A percentile compares a stretch with the other conserved stretches of the same genome.
phyloP scores from a whole-genome alignment of 2,113 vertebrate genomes.

The Tychaedon coryphoeus region DNA sequence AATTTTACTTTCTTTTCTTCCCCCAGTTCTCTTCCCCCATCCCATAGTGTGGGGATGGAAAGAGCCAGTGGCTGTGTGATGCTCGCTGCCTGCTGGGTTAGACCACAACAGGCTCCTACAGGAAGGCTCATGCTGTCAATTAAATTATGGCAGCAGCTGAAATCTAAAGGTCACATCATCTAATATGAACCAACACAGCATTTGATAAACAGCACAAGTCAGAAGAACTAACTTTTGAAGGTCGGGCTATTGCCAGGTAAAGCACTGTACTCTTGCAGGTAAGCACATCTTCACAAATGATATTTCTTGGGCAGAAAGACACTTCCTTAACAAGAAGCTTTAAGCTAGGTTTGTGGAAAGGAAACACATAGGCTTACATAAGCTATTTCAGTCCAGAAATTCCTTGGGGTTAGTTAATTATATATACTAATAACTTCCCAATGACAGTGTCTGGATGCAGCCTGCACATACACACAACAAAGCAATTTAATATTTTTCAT shows the following conservation, averaged over 20 bases:
- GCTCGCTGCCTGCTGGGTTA: neutral
- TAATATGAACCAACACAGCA: neutral
- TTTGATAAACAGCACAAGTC: neutral
- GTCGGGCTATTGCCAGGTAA: neutral
- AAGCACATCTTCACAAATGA: neutral
- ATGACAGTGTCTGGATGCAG: neutral
- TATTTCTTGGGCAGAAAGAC: neutral
- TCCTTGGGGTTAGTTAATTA: conserved; percentile 29
- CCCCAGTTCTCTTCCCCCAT: neutral
- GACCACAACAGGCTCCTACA: neutral
- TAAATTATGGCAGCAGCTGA: neutral
- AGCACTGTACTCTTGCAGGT: neutral
- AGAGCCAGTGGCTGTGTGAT: neutral
- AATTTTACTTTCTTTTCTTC: neutral
- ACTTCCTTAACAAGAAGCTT: neutral
- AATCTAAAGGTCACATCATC: conserved; percentile 3
- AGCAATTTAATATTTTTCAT: neutral
- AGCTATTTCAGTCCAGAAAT: conserved; percentile 3
- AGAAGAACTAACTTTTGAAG: neutral
- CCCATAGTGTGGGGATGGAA: accelerated
- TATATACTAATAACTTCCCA: conserved; percentile 5
- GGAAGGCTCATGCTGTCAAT: neutral
- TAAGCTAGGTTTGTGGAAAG: neutral
- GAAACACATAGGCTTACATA: neutral
- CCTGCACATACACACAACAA: neutral